Evolutionary conservation across 2,888 invertebrate species (phyloP), one percentile per base, ranked within the genome.

Genomic region (Platycnemis pennipes): DNA sequence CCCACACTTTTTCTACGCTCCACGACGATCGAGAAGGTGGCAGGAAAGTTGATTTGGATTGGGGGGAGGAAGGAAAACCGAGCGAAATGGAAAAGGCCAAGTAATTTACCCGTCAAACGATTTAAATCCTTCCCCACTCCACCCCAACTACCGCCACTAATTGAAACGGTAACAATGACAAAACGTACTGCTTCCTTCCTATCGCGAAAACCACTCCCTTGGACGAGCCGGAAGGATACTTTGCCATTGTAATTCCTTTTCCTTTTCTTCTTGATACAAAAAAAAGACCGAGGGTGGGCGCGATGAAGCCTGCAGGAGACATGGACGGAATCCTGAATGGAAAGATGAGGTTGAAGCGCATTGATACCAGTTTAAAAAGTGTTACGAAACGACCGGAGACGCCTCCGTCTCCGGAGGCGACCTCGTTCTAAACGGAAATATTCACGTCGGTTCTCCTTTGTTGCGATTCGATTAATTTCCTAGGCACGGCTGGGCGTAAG

Each of bases 401-500:
- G 63, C 16, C 8, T 31, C 8, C 63, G 63, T 5, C 8, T 31
- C 8, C 11, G 77, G 77, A 37, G 77, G 13, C 77, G 77, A 77
- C 77, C 77, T 77, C 77, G 77, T 77, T 77, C 37, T 77, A 26
- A 16, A 77, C n/a, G 37, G 37, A 77, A 77, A 77, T 77, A 77
- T 77, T 77, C 77, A 31, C 77, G 77, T 77, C 77, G 77, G 77
- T 37, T 77, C 77, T 37, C 37, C 26, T 77, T 77, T 37, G 37
- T 77, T 37, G 37, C 77, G 77, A 77, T 77, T 77, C 77, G 77
- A 77, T 77, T 77, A 77, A 77, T 77, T 77, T 77, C 77, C 77
- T 77, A 77, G 37, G 77, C 77, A 77, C 77, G 77, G 77, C 37
- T 77, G 77, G 77, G 77, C 77, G 77, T 77, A 26, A 26, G 16